phyloP scores from a whole-genome alignment of 2,113 vertebrate species.

The Eulemur rufifrons region DNA sequence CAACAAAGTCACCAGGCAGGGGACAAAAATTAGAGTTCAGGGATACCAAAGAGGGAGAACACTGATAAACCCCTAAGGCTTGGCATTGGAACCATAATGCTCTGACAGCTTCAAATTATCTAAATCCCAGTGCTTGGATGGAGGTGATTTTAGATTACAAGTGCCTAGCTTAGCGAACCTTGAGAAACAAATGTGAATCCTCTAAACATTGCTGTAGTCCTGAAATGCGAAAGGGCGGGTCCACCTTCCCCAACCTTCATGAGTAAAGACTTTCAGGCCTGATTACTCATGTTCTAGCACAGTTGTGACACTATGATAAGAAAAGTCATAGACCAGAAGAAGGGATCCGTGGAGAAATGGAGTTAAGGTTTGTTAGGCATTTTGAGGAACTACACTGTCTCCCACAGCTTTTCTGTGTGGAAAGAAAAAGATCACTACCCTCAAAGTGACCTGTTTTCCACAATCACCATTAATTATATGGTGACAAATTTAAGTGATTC shows the following conservation, averaged over 20 bases:
- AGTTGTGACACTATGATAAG: background rate
- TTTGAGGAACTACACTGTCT: background rate
- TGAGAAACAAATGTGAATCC: background rate
- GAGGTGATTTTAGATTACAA: background rate
- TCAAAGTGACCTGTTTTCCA: background rate
- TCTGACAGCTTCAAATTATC: background rate
- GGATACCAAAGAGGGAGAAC: background rate
- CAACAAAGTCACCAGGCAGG: background rate
- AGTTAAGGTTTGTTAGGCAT: background rate
- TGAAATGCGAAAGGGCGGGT: background rate
- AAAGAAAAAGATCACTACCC: background rate
- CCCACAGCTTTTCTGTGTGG: conserved; percentile 4
- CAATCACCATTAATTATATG: conserved; percentile 43
- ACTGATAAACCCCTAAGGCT: background rate
- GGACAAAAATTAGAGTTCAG: background rate
- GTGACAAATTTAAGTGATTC: conserved; percentile 51
- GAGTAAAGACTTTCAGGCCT: background rate
- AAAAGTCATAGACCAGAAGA: background rate
- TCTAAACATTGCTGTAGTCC: background rate
- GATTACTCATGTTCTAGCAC: background rate
- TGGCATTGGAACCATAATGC: background rate
- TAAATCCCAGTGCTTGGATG: background rate
- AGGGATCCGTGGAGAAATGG: background rate
- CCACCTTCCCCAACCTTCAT: background rate
- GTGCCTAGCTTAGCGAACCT: background rate